Conservation (phyloP, 2,888 invertebrate genomes). For the Andrena haemorrhoa region DNA sequence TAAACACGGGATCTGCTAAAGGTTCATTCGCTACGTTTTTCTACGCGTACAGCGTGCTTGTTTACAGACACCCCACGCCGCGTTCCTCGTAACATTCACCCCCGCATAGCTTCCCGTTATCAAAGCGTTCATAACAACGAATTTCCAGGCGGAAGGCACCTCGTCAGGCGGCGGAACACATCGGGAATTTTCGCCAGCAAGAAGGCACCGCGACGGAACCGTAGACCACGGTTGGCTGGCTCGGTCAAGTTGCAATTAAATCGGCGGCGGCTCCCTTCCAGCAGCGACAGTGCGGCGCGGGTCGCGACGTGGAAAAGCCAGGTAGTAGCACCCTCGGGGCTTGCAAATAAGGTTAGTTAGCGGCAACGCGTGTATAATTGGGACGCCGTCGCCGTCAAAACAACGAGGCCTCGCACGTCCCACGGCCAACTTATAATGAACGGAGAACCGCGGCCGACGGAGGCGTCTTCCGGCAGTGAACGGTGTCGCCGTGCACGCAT, state of each 20-base stretch:
- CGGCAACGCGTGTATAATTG: constrained; percentile 82
- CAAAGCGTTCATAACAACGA: constrained; percentile 1
- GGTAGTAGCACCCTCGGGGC: constrained; percentile 69
- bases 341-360: constrained; percentile 82
- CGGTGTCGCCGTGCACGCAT: constrained; percentile 49
- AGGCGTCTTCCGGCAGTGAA: constrained; percentile 36
- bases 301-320: constrained; percentile 21
- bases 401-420: constrained; percentile 74
- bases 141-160: constrained; percentile 12
- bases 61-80: no score
- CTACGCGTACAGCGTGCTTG: no score
- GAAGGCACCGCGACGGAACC: constrained; percentile 19
- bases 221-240: constrained; percentile 52
- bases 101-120: neutral
- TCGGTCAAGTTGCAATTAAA: constrained; percentile 79
- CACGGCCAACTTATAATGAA: constrained; percentile 81
- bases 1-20: no score
- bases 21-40: no score
- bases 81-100: no score
- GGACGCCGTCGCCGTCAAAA: constrained; percentile 77
- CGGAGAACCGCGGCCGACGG: constrained; percentile 52
- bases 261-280: constrained; percentile 63
- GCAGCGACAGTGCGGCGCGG: neutral
- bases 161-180: constrained; percentile 27
- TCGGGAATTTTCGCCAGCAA: constrained; percentile 46